Evolutionary conservation across 2,113 vertebrate species (phyloP), one percentile per base, ranked within the genome.

Genomic region (Ginglymostoma cirratum): DNA sequence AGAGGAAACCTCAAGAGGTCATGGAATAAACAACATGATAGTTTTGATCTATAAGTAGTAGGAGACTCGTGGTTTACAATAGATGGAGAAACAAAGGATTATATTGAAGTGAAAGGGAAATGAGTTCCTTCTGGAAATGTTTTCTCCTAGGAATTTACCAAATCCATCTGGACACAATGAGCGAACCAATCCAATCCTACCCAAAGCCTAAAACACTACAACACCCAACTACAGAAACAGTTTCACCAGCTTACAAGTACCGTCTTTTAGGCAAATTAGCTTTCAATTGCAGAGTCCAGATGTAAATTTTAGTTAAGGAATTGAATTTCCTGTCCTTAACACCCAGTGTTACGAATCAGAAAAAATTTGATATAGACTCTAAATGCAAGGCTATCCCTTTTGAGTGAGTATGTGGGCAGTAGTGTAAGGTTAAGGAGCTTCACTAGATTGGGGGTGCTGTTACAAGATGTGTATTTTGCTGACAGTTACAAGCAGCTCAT

Each of bases 1-100:
- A 93, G 34, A 38, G 61, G 61, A 93, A 93, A 93, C 89, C 89
- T 93, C 89, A 93, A 93, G 30, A 93, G 89, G 89, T 67, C 89
- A 93, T 66, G 66, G 19, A 38, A 14, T 83, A 21, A 83, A 83
- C 80, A 83, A 42, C 80, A 42, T 83, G 80, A 66, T 38, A 93
- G 61, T 17, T n/a, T 42, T 67, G 17, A 93, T 38, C 34, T 93
- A 93, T 23, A 19, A 93, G 34, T 21, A 19, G n/a, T 34, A 93
- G 30, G 65, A 90, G 89, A 61, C 19, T 93, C 38, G 89, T 93
- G 89, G 89, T 93, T 93, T 93, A 38, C 89, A 67, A 19, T 42
- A 23, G 89, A 66, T 66, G n/a, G 55, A 66, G 89, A 65, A 66
- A 93, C 89, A 93, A 93, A 67, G n/a, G 30, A 93, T 90, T 34